Evolutionary conservation across 2,888 invertebrate species (phyloP), one percentile per base, ranked within the genome.

Genomic region (Lasioglossum marginatum): DNA sequence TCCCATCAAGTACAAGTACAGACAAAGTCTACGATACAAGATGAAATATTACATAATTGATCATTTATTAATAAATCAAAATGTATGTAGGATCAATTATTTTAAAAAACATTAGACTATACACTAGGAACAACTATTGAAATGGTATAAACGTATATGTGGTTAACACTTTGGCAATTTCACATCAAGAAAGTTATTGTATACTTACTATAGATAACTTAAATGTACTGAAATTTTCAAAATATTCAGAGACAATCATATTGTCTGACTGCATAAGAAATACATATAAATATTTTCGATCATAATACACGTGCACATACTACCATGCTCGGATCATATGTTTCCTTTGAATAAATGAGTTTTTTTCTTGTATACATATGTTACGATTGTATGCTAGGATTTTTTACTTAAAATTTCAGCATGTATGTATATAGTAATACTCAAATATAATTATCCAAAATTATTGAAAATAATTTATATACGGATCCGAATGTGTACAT

Each of bases 301-400:
- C 70, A 81, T 70, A 89, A 87, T 91, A 83, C 87, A 90, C 93
- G 90, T 92, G 92, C 92, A 92, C 82, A 91, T 90, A 90, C 84
- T 90, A 74, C 78, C 92, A 91, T 91, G 91, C 90, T 87, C 71
- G 57, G 79, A 75, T 77, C 76, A 86, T 45, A 45, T 37, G 79
- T 87, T 75, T 77, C 43, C 75, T 80, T 87, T 52, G 71, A 88
- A 90, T 87, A 89, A 92, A 92, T 83, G 89, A 90, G 87, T 88
- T 90, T 87, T 81, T 81, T 31, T 87, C 76, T 19, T 19, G 40
- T 73, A 82, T 79, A 70, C 75, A 81, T 57, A n/a, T n/a, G 23
- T 70, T 40, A 37, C 19, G 2, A 68, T 23, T 66, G 23, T 74
- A 57, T 52, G n/a, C n/a, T 6, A 68, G 52, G 37, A 78, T 73